phyloP scores from a whole-genome alignment of 2,797 vertebrate species.

The Sebastolobus altivelis region DNA sequence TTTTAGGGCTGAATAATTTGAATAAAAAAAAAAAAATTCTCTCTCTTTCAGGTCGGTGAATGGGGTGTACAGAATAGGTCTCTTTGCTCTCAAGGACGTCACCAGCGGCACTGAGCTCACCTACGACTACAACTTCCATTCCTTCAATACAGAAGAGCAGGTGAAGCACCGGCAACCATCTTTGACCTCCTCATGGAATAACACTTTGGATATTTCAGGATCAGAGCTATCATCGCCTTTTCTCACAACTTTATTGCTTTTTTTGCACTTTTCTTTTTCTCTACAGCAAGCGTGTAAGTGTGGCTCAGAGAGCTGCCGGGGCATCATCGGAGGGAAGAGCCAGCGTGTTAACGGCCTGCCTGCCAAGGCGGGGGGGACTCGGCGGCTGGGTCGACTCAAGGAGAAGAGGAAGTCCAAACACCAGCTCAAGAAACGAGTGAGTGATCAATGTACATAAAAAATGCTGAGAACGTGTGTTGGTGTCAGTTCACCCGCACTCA shows the following conservation, averaged over 20 bases:
- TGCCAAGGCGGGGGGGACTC: slow-evolving; percentile 86
- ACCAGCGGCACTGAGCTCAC: slow-evolving; percentile 93
- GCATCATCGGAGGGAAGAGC: slow-evolving; percentile 96
- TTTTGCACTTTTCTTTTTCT: slow-evolving; percentile 2
- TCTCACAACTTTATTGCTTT: not conserved
- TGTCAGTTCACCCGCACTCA: not conserved
- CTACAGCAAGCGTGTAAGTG: slow-evolving; percentile 94
- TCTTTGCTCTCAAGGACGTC: slow-evolving; percentile 96
- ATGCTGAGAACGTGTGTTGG: not conserved
- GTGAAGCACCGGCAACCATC: slow-evolving; percentile 73
- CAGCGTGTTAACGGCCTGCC: slow-evolving; percentile 92
- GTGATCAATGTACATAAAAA: slow-evolving; percentile 64
- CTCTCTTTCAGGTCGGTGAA: slow-evolving; percentile 92
- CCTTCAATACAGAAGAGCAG: slow-evolving; percentile 97
- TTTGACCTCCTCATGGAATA: not conserved
- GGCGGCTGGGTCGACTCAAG: slow-evolving; percentile 91
- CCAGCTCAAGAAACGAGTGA: slow-evolving; percentile 96
- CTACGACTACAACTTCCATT: slow-evolving; percentile 99
- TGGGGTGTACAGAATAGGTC: slow-evolving; percentile 95
- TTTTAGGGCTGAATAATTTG: no score
- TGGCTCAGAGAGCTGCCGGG: slow-evolving; percentile 93
- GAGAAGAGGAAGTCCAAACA: slow-evolving; percentile 99
- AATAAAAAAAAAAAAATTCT: not conserved
- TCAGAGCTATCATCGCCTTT: not conserved
- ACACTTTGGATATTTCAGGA: not conserved